phyloP scores from a whole-genome alignment of 2,888 invertebrate species.

The Pyrocoelia pectoralis region DNA sequence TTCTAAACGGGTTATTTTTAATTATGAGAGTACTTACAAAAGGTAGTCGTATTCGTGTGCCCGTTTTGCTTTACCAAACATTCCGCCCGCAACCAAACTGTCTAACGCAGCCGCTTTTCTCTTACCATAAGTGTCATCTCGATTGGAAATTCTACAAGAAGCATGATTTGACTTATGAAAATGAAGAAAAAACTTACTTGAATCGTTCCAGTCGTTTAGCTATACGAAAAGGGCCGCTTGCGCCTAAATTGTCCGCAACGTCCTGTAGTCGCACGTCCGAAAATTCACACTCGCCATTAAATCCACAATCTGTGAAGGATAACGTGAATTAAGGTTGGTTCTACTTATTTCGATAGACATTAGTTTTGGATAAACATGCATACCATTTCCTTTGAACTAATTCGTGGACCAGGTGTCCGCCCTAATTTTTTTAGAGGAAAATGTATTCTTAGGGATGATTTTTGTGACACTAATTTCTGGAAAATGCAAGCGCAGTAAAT shows the following conservation, averaged over 20 bases:
- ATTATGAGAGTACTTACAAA: conserved; percentile 10
- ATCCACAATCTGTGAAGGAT: conserved; percentile 1
- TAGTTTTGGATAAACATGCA: too few relatives aligned
- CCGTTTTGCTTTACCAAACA: conserved; percentile 39
- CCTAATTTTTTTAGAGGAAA: too few relatives aligned
- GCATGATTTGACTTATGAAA: background rate
- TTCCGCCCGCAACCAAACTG: conserved; percentile 41
- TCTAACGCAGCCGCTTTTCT: conserved; percentile 37
- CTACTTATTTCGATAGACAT: background rate
- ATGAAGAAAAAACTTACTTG: background rate
- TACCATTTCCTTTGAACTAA: too few relatives aligned
- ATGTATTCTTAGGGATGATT: too few relatives aligned
- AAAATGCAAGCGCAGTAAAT: too few relatives aligned
- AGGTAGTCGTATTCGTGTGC: conserved; percentile 24
- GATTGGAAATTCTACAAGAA: conserved; percentile 24
- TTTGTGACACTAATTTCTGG: too few relatives aligned
- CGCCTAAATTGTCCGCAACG: background rate
- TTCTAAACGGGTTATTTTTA: too few relatives aligned
- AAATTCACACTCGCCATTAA: background rate
- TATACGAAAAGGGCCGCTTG: background rate
- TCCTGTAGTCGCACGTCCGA: background rate
- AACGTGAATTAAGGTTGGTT: background rate
- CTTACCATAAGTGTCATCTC: conserved; percentile 27
- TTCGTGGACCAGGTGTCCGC: too few relatives aligned
- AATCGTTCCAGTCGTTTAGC: background rate